Evolutionary conservation across 2,888 invertebrate species (phyloP).

Genomic region (Harpagoxenus sublaevis): DNA sequence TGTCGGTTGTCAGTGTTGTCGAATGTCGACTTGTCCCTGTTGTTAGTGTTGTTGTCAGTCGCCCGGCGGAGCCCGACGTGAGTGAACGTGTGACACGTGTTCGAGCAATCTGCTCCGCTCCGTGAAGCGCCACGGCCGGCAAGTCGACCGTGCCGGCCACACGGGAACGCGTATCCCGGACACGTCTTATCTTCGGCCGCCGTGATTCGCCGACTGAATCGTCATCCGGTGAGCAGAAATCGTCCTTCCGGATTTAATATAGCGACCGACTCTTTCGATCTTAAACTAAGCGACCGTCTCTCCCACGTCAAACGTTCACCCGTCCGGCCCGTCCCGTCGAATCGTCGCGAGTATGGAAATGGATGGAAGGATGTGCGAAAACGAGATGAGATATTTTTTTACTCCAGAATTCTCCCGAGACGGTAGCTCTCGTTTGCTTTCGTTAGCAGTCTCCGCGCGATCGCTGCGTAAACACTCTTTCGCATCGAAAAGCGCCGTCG

Average conservation of each 20-base stretch:
- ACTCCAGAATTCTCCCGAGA: no score
- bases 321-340: background rate
- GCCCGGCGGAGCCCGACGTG: conserved; percentile 4
- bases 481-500: no score
- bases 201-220: background rate
- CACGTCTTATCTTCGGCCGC: background rate
- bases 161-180: background rate
- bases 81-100: background rate
- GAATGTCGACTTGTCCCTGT: background rate
- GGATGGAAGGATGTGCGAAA: background rate
- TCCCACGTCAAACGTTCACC: background rate
- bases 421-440: background rate
- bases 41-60: background rate
- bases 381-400: background rate
- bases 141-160: background rate
- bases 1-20: background rate
- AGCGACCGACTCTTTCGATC: background rate
- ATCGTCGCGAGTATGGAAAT: background rate
- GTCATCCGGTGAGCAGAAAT: background rate
- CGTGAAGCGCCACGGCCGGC: background rate
- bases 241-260: background rate
- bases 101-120: background rate
- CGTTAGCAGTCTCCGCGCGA: background rate
- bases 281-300: no score
- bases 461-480: no score